These are phyloP conservation scores for Microcaecilia unicolor DNA, from an alignment of 2,797 vertebrate genomes.

Conservation along the genomic window DNA sequence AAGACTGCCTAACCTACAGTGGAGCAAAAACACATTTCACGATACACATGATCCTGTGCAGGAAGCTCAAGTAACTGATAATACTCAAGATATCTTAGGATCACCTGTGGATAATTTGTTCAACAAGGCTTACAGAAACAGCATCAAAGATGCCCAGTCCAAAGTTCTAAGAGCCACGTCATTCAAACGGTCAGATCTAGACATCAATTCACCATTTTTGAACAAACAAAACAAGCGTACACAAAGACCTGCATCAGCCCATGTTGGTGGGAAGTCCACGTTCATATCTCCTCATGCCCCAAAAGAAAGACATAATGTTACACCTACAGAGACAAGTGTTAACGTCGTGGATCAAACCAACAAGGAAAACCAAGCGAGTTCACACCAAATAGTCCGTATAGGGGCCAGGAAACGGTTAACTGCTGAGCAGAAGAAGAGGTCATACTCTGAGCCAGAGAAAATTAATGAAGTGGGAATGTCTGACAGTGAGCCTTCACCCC, in stretches of 20 bases:
- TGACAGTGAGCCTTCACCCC: conserved; percentile 37
- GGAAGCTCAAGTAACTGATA: conserved; percentile 44
- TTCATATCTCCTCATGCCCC: conserved; percentile 65
- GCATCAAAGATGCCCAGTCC: conserved; percentile 78
- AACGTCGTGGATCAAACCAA: conserved; percentile 1
- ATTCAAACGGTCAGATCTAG: conserved; percentile 68
- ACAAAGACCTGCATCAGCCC: conserved; percentile 56
- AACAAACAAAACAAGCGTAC: conserved; percentile 33
- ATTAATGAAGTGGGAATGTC: conserved; percentile 83
- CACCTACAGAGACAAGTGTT: conserved; percentile 37
- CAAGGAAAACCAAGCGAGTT: conserved; percentile 16
- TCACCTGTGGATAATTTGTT: conserved; percentile 50
- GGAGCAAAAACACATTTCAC: conserved; percentile 78
- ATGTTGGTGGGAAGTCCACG: conserved; percentile 43
- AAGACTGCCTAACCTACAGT: conserved; percentile 46
- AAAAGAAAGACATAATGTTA: conserved; percentile 72
- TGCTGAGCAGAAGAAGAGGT: conserved; percentile 81
- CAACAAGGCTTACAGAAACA: conserved; percentile 73
- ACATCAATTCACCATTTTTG: conserved; percentile 34
- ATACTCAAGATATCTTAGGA: conserved; percentile 37
- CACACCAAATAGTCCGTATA: conserved; percentile 51
- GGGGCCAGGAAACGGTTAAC: conserved; percentile 77
- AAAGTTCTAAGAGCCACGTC: conserved; percentile 81
- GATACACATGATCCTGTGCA: conserved; percentile 44
- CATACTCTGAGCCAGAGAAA: conserved; percentile 88